phyloP scores from a whole-genome alignment of 2,888 invertebrate species.

The Matsumyia berberina region DNA sequence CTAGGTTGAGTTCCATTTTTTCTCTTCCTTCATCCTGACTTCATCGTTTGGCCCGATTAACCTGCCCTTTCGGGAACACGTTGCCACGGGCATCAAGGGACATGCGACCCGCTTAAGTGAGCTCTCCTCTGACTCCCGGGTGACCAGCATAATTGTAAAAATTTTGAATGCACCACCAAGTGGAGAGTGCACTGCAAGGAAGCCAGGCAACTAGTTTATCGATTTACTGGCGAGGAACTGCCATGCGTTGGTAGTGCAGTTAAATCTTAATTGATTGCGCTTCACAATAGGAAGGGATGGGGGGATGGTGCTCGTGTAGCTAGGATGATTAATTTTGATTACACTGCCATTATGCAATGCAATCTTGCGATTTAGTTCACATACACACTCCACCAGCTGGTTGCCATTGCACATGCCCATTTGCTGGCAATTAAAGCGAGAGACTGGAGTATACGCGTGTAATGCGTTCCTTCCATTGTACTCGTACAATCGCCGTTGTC shows the following conservation, averaged over 20 bases:
- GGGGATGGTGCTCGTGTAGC: constrained; percentile 6
- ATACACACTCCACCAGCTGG: constrained; percentile 23
- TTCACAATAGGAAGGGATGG: neutral
- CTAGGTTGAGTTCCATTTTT: constrained; percentile 21
- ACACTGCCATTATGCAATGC: constrained; percentile 49
- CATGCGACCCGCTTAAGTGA: constrained; percentile 11
- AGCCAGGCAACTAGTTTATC: constrained; percentile 31
- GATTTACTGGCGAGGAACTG: constrained; percentile 15
- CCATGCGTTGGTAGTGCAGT: constrained; percentile 9
- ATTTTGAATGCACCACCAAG: constrained; percentile 18
- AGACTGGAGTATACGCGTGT: constrained; percentile 13
- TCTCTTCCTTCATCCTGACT: constrained; percentile 1
- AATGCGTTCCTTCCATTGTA: constrained; percentile 26
- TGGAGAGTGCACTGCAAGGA: neutral
- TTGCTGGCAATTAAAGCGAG: constrained; percentile 28
- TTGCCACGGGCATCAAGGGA: constrained; percentile 35
- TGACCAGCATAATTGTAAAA: constrained; percentile 9
- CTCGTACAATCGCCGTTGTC: constrained; percentile 5
- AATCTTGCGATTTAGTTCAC: constrained; percentile 30
- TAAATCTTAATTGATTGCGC: constrained; percentile 56
- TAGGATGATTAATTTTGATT: constrained; percentile 60
- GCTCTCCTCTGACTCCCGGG: neutral
- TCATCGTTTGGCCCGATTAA: constrained; percentile 56
- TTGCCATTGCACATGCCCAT: neutral
- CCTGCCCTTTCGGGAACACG: constrained; percentile 42